Evolutionary conservation across 2,888 invertebrate genomes (phyloP).

Genomic region (Cyrtodaria siliqua): DNA sequence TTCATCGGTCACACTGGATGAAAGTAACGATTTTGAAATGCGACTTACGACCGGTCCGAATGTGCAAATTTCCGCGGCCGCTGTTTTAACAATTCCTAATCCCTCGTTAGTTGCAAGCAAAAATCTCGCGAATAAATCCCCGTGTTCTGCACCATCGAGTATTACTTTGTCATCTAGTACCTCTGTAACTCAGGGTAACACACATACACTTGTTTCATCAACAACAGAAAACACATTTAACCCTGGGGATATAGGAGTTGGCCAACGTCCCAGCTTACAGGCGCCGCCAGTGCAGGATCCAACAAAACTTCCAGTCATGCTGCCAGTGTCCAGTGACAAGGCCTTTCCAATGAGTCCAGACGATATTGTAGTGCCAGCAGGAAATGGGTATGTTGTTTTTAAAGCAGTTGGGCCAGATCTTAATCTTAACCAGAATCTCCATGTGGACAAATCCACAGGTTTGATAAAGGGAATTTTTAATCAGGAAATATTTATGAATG

Average conservation of each 20-base stretch:
- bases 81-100: conserved; percentile 67
- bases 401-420: conserved; percentile 29
- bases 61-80: conserved; percentile 46
- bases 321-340: conserved; percentile 37
- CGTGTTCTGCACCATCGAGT: background rate
- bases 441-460: conserved; percentile 24
- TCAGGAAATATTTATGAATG: conserved; percentile 13
- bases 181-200: background rate
- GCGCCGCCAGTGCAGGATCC: conserved; percentile 17
- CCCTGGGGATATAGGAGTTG: conserved; percentile 5
- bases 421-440: too few relatives aligned
- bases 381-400: conserved; percentile 65
- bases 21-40: conserved; percentile 2
- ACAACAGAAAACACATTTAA: conserved; percentile 2
- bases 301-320: conserved; percentile 31
- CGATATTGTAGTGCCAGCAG: conserved; percentile 49
- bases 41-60: background rate
- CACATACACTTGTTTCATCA: background rate
- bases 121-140: background rate
- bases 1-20: conserved; percentile 22
- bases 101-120: conserved; percentile 28
- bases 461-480: conserved; percentile 30
- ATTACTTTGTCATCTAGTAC: background rate
- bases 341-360: conserved; percentile 39
- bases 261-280: conserved; percentile 10